Evolutionary conservation across 2,113 vertebrate species (phyloP).

Genomic region (Nycticryphes semicollaris): DNA sequence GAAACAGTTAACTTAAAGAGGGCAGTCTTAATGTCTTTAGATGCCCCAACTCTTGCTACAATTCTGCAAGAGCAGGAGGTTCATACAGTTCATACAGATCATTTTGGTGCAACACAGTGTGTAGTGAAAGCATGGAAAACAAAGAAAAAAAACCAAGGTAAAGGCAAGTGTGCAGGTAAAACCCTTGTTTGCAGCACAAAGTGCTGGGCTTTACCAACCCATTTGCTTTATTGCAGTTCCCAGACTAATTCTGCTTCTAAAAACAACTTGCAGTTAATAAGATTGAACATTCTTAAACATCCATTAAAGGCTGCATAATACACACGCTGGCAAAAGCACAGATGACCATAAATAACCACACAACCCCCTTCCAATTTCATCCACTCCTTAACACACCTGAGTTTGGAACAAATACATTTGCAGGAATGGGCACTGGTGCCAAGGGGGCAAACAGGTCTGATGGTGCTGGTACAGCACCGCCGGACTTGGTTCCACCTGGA

Average conservation of each 20-base stretch:
- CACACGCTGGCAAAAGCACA: neutral
- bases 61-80: neutral
- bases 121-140: neutral
- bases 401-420: constrained; percentile 86
- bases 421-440: constrained; percentile 89
- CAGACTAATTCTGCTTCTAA: neutral
- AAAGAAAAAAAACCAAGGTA: neutral
- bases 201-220: neutral
- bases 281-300: neutral
- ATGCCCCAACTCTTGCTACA: neutral
- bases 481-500: constrained; percentile 77
- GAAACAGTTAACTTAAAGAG: neutral
- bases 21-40: neutral
- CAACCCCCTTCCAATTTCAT: neutral
- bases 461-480: constrained; percentile 78
- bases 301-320: neutral
- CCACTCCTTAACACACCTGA: constrained; percentile 74
- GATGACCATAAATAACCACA: neutral
- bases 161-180: neutral
- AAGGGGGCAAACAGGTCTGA: constrained; percentile 92
- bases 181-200: neutral
- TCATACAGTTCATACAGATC: neutral
- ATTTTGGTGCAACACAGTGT: neutral
- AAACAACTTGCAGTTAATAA: neutral
- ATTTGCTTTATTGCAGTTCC: neutral